These are phyloP conservation scores for Semaprochilodus insignis DNA, from an alignment of 2,797 vertebrate species.

Conservation along the genomic window DNA sequence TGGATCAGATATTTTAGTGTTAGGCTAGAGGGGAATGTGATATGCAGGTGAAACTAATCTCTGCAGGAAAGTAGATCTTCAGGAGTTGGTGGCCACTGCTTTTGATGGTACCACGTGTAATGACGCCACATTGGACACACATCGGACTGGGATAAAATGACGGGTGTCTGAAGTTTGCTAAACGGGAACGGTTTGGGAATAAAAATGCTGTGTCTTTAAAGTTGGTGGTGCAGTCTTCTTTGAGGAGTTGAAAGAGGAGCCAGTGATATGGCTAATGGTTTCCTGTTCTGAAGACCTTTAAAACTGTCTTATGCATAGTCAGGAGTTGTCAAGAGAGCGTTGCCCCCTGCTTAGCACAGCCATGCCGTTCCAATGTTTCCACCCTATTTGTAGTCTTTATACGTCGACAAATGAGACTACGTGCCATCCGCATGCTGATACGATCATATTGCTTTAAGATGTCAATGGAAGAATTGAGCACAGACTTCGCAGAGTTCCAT, in stretches of 20 bases:
- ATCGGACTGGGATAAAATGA: neutral
- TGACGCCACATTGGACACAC: neutral
- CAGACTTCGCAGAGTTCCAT: neutral
- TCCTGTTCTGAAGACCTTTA: no score
- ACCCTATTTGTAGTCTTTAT: neutral
- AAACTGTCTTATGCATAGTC: no score
- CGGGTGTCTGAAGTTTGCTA: neutral
- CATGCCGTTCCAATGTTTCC: neutral
- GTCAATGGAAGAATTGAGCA: no score
- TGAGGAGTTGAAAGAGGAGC: neutral
- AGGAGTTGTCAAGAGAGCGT: neutral
- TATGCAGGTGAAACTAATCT: no score
- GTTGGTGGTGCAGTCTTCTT: conserved; percentile 5
- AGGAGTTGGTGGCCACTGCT: neutral
- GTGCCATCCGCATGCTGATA: no score
- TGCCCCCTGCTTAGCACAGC: neutral
- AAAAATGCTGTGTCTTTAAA: neutral
- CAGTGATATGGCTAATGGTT: conserved; percentile 30
- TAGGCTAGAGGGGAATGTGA: no score
- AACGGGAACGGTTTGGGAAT: neutral
- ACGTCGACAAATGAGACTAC: no score
- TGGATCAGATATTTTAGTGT: no score
- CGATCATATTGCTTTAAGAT: no score
- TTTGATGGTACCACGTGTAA: neutral
- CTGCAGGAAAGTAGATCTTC: no score